Base-by-base conservation (phyloP, 2,113 vertebrate genomes). In the Grammomys dolichurus region DNA sequence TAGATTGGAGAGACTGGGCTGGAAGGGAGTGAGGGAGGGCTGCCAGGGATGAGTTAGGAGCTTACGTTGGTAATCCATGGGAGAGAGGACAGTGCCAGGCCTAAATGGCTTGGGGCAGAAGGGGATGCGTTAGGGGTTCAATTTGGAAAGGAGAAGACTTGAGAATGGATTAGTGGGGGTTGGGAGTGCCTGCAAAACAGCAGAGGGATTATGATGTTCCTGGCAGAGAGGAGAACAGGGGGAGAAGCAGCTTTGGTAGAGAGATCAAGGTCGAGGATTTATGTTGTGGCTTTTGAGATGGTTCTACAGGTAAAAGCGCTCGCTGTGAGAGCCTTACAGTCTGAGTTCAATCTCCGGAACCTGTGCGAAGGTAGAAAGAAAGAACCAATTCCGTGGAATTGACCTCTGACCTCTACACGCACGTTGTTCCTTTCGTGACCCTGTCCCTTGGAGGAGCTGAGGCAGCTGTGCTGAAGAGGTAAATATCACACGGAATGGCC, bases 201-300 rank as follows among this genome's bases (percentile, higher is more conserved):
- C 54, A 75, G 46, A 40, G 36, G 46, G 51, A 58, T 77, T 70
- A 33, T 31, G 14, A 4, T 65, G 54, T 36, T 69, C 28, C 89
- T 48, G 82, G 31, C 60, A 56, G 40, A 94, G 60, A 65, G 17
- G 67, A 19, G 22, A 31, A 60, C 4, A 89, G 77, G 65, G 51
- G 65, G 67, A 11, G 28, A 6, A 36, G 24, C 56, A 76, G 40
- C 22, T 87, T 78, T 58, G 73, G 11, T 26, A 43, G n/a, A 86
- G 43, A 92, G 80, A 87, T 96, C 76, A 90, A 86, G 51, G 58
- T 70, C 65, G 85, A 89, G 40, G 72, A 54, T 75, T 60, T 48
- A 48, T 1, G 31, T n/a, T 54, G 13, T 40, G 48, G 86, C 33
- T 70, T 67, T 36, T 4, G 43, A 33, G 43, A 48, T 48, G 63